Evolutionary conservation across 2,797 vertebrate genomes (phyloP).

Genomic region (Aulostomus chinensis): DNA sequence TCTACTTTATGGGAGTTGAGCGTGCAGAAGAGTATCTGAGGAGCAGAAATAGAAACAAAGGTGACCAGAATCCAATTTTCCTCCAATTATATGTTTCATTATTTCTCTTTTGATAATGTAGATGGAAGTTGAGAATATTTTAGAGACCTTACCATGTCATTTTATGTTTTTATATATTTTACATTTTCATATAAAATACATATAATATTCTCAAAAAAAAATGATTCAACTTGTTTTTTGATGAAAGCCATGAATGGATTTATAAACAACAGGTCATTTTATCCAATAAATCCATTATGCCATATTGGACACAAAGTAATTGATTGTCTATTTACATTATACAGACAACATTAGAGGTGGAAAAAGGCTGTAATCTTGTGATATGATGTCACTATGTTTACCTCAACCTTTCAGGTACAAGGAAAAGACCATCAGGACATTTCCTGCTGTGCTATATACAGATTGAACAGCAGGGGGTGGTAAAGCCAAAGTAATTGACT

Average conservation of each 20-base stretch:
- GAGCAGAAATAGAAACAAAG: background rate
- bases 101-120: too few species aligned
- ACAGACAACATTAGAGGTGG: background rate
- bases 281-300: too few species aligned
- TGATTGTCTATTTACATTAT: background rate
- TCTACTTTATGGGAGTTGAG: constrained; percentile 97
- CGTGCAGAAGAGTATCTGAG: constrained; percentile 96
- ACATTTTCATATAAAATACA: too few species aligned
- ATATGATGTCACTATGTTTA: background rate
- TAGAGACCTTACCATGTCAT: too few species aligned
- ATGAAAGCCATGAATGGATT: too few species aligned
- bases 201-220: too few species aligned
- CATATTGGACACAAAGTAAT: too few species aligned
- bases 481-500: constrained; percentile 17
- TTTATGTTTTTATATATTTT: too few species aligned
- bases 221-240: too few species aligned
- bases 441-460: constrained; percentile 2
- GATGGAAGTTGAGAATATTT: too few species aligned
- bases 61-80: background rate
- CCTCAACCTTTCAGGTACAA: background rate
- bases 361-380: background rate
- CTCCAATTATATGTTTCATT: background rate
- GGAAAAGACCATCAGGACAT: background rate
- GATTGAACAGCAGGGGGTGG: constrained; percentile 58
- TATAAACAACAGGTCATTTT: too few species aligned